Evolutionary conservation across 2,888 invertebrate species (phyloP).

Genomic region (Nemotelus pantherinus): DNA sequence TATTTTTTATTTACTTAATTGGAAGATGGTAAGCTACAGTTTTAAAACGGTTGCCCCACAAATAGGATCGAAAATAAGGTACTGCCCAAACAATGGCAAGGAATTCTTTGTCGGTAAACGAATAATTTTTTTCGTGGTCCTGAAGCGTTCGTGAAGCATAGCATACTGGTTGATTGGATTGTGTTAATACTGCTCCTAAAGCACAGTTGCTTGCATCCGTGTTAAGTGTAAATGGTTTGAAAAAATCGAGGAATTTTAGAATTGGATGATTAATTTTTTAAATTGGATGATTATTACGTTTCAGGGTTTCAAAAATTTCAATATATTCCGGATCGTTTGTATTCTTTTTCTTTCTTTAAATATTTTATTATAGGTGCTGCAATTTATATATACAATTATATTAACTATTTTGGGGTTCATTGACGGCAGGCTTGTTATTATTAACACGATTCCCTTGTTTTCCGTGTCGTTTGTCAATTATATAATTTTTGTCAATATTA

Average conservation of each 20-base stretch:
- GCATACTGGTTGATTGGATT: conserved; percentile 32
- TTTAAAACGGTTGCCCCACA: conserved; percentile 13
- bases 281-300: background rate
- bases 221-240: conserved; percentile 10
- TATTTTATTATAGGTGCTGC: background rate
- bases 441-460: background rate
- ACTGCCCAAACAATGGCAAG: background rate
- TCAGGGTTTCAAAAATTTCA: conserved; percentile 25
- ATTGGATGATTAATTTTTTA: conserved; percentile 22
- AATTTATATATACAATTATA: background rate
- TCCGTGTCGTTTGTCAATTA: background rate
- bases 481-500: background rate
- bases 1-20: conserved; percentile 31
- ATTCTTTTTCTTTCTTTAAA: background rate
- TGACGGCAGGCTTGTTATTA: background rate
- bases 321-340: conserved; percentile 23
- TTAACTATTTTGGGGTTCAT: background rate
- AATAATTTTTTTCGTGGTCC: conserved; percentile 22
- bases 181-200: conserved; percentile 26
- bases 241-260: conserved; percentile 47
- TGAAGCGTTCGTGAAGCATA: background rate
- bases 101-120: conserved; percentile 16
- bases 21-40: conserved; percentile 8
- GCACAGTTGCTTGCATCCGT: conserved; percentile 49
- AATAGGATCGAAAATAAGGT: conserved; percentile 5